Evolutionary conservation across 1,140 invertebrate genomes (phyloP).

Genomic region (Lerema accius): DNA sequence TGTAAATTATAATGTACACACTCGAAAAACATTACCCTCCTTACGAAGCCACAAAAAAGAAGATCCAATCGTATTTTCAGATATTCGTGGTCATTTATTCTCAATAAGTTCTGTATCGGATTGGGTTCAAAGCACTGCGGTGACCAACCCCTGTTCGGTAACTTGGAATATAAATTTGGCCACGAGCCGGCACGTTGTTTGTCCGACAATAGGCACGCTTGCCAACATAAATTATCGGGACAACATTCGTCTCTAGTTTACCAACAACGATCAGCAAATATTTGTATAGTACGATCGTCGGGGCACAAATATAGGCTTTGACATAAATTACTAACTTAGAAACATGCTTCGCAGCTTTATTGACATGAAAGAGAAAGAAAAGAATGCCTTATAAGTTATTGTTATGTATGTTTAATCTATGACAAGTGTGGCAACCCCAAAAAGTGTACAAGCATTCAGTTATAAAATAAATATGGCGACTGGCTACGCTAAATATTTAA

Average conservation of each 20-base stretch:
- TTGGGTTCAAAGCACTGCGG: constrained; percentile 45
- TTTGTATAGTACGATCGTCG: constrained; percentile 42
- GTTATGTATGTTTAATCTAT: too few relatives aligned
- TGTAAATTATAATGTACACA: too few relatives aligned
- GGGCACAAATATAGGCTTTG: constrained; percentile 25
- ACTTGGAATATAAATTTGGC: constrained; percentile 75
- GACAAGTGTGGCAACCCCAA: too few relatives aligned
- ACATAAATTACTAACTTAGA: too few relatives aligned
- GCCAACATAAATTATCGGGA: constrained; percentile 69
- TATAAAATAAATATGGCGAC: too few relatives aligned
- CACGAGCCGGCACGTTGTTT: constrained; percentile 54
- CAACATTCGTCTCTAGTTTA: constrained; percentile 61
- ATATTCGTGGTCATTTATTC: constrained; percentile 56
- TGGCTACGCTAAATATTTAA: too few relatives aligned
- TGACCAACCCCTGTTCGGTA: constrained; percentile 45
- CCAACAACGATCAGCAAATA: constrained; percentile 53
- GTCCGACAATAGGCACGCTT: constrained; percentile 58
- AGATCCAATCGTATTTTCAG: constrained; percentile 37
- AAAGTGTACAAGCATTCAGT: too few relatives aligned
- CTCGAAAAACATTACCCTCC: too few relatives aligned
- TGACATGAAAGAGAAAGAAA: too few relatives aligned
- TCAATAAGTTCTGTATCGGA: constrained; percentile 55
- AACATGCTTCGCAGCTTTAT: too few relatives aligned
- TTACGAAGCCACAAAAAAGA: too few relatives aligned
- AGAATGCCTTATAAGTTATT: too few relatives aligned